A percentile compares a stretch with the other conserved stretches of the same genome.
Conservation (phyloP, 2,888 invertebrate species). For the Tetropium fuscum region DNA sequence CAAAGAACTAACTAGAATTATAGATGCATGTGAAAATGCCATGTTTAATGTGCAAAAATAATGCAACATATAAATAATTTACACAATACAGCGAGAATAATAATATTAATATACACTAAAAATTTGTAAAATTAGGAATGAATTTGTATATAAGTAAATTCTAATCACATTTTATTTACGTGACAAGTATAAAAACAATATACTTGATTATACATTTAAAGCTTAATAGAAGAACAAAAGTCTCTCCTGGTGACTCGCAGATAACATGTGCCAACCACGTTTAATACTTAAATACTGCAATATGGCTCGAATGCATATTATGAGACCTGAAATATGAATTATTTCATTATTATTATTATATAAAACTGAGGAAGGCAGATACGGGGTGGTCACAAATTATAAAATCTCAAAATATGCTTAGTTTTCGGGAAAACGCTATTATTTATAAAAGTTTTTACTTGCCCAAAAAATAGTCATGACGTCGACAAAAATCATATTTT, state of each 20-base stretch:
- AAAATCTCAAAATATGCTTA: no score
- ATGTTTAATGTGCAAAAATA: slow-evolving; percentile 14
- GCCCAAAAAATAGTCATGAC: no score
- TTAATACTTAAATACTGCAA: slow-evolving; percentile 92
- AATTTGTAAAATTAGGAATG: slow-evolving; percentile 36
- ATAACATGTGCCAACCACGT: slow-evolving; percentile 87
- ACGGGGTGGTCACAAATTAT: no score
- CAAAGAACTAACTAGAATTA: slow-evolving; percentile 19
- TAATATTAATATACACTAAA: slow-evolving; percentile 19
- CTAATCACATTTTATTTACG: slow-evolving; percentile 35
- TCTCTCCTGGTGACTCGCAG: slow-evolving; percentile 88
- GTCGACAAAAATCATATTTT: no score
- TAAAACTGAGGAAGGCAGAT: no score
- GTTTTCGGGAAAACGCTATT: not conserved
- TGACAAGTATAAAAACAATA: slow-evolving; percentile 34
- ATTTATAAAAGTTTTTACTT: no score
- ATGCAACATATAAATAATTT: not conserved
- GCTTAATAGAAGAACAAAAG: slow-evolving; percentile 86
- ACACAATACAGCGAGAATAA: slow-evolving; percentile 4
- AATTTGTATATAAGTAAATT: slow-evolving; percentile 30
- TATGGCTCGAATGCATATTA: slow-evolving; percentile 89
- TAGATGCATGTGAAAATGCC: slow-evolving; percentile 5
- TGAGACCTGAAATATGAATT: slow-evolving; percentile 77
- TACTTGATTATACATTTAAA: slow-evolving; percentile 34
- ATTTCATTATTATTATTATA: no score